Conservation (phyloP, 2,888 invertebrate genomes). For the Lamellibrachia columna region DNA sequence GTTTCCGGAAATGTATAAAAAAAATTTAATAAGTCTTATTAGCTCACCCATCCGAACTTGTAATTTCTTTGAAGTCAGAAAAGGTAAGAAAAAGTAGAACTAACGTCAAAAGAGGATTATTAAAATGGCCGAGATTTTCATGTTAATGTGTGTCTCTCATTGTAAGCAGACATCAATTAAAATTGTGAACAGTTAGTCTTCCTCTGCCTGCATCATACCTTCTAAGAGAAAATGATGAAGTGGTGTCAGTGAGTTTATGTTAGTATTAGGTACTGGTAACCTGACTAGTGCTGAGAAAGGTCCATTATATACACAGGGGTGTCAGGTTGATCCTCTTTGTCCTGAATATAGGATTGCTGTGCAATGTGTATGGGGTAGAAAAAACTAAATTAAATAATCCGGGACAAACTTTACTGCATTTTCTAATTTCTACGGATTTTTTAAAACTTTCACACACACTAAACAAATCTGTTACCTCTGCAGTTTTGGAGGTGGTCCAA, state of each 20-base stretch:
- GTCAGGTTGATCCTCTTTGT: neutral
- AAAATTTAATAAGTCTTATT: no score
- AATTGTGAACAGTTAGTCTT: neutral
- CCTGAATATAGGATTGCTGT: neutral
- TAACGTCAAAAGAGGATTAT: neutral
- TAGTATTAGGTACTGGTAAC: neutral
- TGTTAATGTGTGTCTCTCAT: neutral
- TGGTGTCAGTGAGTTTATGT: neutral
- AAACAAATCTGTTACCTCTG: slow-evolving; percentile 27
- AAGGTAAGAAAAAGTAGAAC: neutral
- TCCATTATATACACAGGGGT: neutral
- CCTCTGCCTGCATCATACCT: neutral
- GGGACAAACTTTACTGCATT: neutral
- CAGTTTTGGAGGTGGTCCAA: slow-evolving; percentile 34
- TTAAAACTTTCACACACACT: neutral
- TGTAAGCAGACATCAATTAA: neutral
- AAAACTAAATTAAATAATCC: neutral
- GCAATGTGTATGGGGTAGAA: neutral
- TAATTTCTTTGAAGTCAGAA: no score
- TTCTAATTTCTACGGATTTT: no score
- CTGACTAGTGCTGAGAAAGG: neutral
- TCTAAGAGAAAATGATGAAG: neutral
- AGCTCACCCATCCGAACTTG: no score
- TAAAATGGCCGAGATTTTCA: neutral
- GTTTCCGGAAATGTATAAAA: no score